Conservation (phyloP, 2,113 vertebrate species). For the Caracal caracal region DNA sequence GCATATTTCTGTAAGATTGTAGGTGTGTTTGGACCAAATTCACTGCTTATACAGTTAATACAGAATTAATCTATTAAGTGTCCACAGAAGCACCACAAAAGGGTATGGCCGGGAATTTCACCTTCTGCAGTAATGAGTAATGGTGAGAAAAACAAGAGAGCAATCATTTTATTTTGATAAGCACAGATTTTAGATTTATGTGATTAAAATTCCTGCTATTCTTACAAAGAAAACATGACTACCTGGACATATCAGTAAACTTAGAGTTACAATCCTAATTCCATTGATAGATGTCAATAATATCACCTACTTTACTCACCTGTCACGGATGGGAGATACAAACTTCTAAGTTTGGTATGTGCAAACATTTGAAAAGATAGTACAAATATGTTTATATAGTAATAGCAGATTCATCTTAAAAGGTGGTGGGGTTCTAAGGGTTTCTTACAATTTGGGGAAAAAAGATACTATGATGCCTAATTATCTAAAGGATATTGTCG, state of each 20-base stretch:
- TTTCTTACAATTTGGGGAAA: not conserved
- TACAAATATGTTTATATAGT: not conserved
- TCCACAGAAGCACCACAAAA: not conserved
- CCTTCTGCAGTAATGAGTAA: not conserved
- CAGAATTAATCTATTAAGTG: not conserved
- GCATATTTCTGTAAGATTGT: not conserved
- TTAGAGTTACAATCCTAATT: constrained; percentile 12
- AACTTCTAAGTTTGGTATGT: not conserved
- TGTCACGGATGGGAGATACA: not conserved
- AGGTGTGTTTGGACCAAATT: not conserved
- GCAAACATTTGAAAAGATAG: constrained; percentile 9
- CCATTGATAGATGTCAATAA: not conserved
- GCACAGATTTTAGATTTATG: not conserved
- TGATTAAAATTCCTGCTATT: not conserved
- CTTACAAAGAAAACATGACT: not conserved
- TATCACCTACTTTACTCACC: not conserved
- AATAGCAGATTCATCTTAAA: not conserved
- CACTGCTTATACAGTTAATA: not conserved
- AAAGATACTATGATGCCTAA: not conserved
- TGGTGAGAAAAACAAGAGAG: not conserved
- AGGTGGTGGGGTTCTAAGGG: not conserved
- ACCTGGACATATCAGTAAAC: not conserved
- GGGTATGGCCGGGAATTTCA: not conserved
- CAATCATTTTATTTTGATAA: not conserved
- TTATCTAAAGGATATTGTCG: not conserved